phyloP scores from a whole-genome alignment of 2,113 vertebrate species.

The Hepsetus odoe region DNA sequence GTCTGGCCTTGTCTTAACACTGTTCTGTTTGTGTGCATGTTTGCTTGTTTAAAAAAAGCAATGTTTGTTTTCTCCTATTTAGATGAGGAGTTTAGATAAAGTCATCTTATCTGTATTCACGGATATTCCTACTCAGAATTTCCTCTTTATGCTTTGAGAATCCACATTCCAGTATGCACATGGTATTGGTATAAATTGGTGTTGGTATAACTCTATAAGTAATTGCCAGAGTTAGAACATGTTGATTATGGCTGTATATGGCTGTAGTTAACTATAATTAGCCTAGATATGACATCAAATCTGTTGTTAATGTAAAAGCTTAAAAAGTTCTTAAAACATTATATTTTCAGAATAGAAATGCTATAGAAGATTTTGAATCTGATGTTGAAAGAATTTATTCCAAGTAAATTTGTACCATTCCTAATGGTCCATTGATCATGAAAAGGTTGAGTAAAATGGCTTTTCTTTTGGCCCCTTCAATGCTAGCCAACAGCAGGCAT shows the following conservation, averaged over 20 bases:
- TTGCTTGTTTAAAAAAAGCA: constrained; percentile 42
- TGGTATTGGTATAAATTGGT: background rate
- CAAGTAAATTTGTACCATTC: background rate
- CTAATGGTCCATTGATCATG: background rate
- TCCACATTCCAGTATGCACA: background rate
- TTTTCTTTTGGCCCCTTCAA: too few relatives aligned
- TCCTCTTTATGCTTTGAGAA: constrained; percentile 3
- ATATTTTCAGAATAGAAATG: too few relatives aligned
- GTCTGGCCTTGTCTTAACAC: constrained; percentile 51
- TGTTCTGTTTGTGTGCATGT: constrained; percentile 42
- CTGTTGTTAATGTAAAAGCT: too few relatives aligned
- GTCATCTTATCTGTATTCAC: constrained; percentile 37
- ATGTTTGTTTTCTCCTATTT: constrained; percentile 54
- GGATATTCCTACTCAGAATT: background rate
- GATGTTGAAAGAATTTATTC: too few relatives aligned
- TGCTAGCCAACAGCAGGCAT: too few relatives aligned
- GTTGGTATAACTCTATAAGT: too few relatives aligned
- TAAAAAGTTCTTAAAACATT: background rate
- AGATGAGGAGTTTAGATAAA: constrained; percentile 48
- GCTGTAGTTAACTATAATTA: too few relatives aligned
- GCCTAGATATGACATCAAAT: too few relatives aligned
- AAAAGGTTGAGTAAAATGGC: too few relatives aligned
- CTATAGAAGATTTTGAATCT: too few relatives aligned
- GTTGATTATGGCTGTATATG: too few relatives aligned
- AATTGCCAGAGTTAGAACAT: too few relatives aligned